These are phyloP conservation scores for Etheostoma perlongum DNA, from an alignment of 2,797 vertebrate species.

Conservation along the genomic window DNA sequence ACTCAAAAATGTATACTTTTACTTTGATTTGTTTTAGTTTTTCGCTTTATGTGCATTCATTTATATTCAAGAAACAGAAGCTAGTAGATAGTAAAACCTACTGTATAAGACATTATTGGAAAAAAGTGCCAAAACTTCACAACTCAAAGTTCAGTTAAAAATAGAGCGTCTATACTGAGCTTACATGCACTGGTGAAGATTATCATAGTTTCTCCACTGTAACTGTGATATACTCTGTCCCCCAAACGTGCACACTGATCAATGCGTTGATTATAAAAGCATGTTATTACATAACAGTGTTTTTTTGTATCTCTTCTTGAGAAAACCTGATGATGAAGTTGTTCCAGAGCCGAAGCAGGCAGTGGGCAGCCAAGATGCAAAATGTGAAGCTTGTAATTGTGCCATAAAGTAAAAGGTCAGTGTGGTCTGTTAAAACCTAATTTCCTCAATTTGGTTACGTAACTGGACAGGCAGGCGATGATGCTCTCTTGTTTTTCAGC, in stretches of 20 bases:
- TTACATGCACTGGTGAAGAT: neutral
- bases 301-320: neutral
- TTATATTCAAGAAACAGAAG: neutral
- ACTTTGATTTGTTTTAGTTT: neutral
- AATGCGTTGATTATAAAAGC: conserved; percentile 6
- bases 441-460: conserved; percentile 64
- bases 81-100: neutral
- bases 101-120: neutral
- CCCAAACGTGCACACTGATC: neutral
- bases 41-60: neutral
- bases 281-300: conserved; percentile 1
- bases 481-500: conserved; percentile 39
- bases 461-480: conserved; percentile 37
- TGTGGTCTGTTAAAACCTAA: conserved; percentile 61
- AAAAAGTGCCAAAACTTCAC: neutral
- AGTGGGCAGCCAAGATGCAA: conserved; percentile 22
- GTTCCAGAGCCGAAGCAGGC: neutral
- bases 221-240: conserved; percentile 5
- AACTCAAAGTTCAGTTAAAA: neutral
- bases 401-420: conserved; percentile 72
- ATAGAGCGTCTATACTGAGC: neutral
- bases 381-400: conserved; percentile 50
- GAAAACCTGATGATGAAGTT: neutral
- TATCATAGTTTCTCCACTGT: neutral
- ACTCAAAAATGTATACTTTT: no score